Percentiles rank a stretch among this genome's conserved stretches.
phyloP scores from a whole-genome alignment of 1,140 invertebrate species.

The Lethocerus indicus region DNA sequence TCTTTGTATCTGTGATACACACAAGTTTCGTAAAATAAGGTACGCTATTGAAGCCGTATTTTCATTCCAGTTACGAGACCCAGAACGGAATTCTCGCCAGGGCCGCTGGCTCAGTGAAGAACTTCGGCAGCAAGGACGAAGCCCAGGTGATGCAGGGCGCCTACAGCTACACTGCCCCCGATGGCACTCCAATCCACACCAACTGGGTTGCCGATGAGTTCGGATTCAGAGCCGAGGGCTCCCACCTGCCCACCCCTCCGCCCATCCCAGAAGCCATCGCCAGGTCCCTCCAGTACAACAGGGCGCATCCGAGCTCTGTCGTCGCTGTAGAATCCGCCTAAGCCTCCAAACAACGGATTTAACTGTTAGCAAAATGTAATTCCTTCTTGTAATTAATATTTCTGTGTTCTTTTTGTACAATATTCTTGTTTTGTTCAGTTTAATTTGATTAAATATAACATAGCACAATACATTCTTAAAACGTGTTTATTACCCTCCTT shows the following conservation, averaged over 20 bases:
- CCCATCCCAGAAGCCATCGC: constrained; percentile 23
- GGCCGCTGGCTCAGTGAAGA: constrained; percentile 22
- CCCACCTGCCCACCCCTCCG: constrained; percentile 13
- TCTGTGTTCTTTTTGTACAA: no score
- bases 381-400: no score
- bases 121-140: constrained; percentile 19
- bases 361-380: no score
- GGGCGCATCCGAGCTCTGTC: constrained; percentile 25
- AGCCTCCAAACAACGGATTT: no score
- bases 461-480: no score
- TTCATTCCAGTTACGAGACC: constrained; percentile 24
- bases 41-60: no score
- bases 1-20: no score
- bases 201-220: constrained; percentile 48
- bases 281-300: constrained; percentile 46
- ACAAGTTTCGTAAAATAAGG: no score
- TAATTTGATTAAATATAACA: no score
- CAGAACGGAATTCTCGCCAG: constrained; percentile 29
- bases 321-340: no score
- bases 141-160: constrained; percentile 59
- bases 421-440: no score
- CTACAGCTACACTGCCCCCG: constrained; percentile 41
- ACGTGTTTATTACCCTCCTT: no score
- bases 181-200: constrained; percentile 34
- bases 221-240: constrained; percentile 13